Evolutionary conservation across 2,888 invertebrate genomes (phyloP), one percentile per base, ranked within the genome.

Genomic region (Eupithecia centaureata): DNA sequence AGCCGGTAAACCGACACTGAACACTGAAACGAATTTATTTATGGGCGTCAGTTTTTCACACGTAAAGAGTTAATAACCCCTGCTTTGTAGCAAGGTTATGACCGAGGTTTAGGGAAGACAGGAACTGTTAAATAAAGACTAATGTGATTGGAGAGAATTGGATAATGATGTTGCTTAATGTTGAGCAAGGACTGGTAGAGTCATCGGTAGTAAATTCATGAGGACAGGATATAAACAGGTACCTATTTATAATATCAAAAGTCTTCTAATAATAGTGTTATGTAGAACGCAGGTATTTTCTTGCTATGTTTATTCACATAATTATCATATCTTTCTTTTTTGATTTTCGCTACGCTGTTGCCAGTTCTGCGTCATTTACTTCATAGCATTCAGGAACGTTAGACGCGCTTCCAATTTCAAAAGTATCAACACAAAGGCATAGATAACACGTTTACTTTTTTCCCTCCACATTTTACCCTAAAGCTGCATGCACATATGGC

Each of bases 51-150:
- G 67, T 65, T 67, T 65, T 73, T 73, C 64, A 67, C 61, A 62
- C 51, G 61, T 66, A 67, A 70, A 65, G 70, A 70, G 72, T 73
- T 68, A 73, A 70, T 64, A 70, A 72, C 70, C 72, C 72, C 67
- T 38, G 35, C 15, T 65, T 67, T 59, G 63, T 65, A 42, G 65
- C 73, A 74, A 70, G 72, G 67, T 69, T 72, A 57, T 63, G 70
- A 54, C 68, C 32, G 47, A 35, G 25, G 42, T 10, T 60, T 62
- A 22, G 25, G 62, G 54, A 38, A 54, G 22, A 38, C 54, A 28
- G 28, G 30, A 30, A 54, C 25, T 13, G 38, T 58, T 42, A 35
- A 62, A 62, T 62, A 51, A 35, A 67, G 66, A 67, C 32, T 15
- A 67, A 67, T 62, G 58, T 51, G n/a, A 61, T 51, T 28, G 47